A percentile compares a stretch with the other conserved stretches of the same genome.
These are phyloP conservation scores for Montipora cactus DNA, from an alignment of 64 coral and sea anemone species.

Conservation along the genomic window DNA sequence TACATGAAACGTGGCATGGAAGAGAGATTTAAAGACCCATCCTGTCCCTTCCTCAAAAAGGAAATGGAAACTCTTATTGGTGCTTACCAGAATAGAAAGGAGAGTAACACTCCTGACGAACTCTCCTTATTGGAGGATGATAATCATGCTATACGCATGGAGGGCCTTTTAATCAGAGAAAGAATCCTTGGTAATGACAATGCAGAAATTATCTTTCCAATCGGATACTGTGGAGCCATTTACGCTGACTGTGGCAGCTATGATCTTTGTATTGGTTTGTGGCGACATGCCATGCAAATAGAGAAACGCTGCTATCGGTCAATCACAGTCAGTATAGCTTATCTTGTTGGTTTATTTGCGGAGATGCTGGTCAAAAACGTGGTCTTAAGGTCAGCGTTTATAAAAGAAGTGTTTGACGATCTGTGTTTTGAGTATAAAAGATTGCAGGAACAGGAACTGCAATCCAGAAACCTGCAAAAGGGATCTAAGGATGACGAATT, in stretches of 20 bases:
- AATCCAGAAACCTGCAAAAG: no score
- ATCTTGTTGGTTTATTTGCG: no score
- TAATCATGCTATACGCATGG: constrained; percentile 60
- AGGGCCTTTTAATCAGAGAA: constrained; percentile 75
- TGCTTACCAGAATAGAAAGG: constrained; percentile 65
- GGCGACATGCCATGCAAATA: constrained; percentile 49
- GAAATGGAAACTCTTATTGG: constrained; percentile 22
- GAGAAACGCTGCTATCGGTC: no score
- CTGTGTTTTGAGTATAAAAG: no score
- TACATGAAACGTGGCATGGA: constrained; percentile 64
- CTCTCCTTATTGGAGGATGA: constrained; percentile 19
- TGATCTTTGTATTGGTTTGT: constrained; percentile 49
- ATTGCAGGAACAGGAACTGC: no score
- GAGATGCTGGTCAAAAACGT: no score
- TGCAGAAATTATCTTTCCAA: constrained; percentile 58
- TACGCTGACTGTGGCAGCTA: no score
- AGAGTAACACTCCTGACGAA: constrained; percentile 66
- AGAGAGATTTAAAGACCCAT: constrained; percentile 20
- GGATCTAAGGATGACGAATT: no score
- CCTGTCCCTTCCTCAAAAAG: constrained; percentile 22
- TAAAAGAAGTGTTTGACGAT: no score
- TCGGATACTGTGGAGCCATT: neutral
- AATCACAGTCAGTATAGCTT: no score
- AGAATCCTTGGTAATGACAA: constrained; percentile 54
- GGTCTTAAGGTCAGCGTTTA: no score